Base-by-base conservation (phyloP, 1,140 invertebrate genomes). In the Brachionus paranguensis region DNA sequence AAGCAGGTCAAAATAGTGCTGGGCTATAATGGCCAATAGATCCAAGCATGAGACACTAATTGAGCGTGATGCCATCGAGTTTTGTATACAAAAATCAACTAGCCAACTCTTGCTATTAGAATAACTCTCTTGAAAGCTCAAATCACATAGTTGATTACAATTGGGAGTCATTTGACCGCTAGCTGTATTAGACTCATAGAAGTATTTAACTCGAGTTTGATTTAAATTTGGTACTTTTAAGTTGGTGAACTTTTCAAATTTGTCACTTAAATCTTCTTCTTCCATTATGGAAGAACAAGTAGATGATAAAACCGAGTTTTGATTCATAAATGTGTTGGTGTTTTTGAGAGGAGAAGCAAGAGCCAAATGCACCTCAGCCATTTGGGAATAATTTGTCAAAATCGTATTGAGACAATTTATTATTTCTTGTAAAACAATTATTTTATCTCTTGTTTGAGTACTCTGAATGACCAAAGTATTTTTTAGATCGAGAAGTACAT, bases 351-450 rank as follows among this genome's bases (percentile, higher is more conserved):
- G 33, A 76, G 72, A 76, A 6, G 12, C 8, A 14, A 76, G 27
- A 24, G 78, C 78, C 43, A 81, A 17, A 81, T 81, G 78, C 8
- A 81, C 78, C 37, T 81, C 78, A 7, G 78, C 78, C 78, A 81
- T 64, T 17, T 81, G 37, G 12, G 41, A 41, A 81, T 81, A 41
- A 37, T 29, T 81, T 20, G 17, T 33, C 33, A 81, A 64, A 45
- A 81, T 65, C 10, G n/a, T 20, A 24, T 81, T 45, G 2, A 81
- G n/a, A 64, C 78, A 81, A 81, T 10, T 68, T 10, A 81, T 14
- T 55, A 68, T 68, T 81, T 81, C 78, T 5, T 43, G 17, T 11
- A 20, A 27, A 64, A 81, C 43, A 43, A 65, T 60, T 17, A 27
- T 37, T 43, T 64, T 81, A 12, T 60, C 45, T n/a, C 50, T 47